Percentiles rank a stretch among this genome's conserved stretches.
phyloP scores from a whole-genome alignment of 2,797 vertebrate species.

The Chromobotia macracanthus region DNA sequence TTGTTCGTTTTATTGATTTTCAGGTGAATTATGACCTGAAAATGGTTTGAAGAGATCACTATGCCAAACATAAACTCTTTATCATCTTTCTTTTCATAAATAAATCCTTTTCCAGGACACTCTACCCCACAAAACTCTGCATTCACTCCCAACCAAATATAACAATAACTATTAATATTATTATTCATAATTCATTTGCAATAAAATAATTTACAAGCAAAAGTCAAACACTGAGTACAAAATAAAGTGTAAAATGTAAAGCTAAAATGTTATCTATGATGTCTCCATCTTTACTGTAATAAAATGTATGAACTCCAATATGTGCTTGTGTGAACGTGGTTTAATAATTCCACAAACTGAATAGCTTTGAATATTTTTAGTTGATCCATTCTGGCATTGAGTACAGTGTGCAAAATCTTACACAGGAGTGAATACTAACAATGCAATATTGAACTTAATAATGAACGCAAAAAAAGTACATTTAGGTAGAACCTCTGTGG shows the following conservation, averaged over 20 bases:
- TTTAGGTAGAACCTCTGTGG: not conserved
- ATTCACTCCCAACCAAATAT: conserved; percentile 20
- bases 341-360: too few relatives aligned
- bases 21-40: not conserved
- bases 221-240: conserved; percentile 27
- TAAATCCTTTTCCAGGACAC: not conserved
- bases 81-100: too few relatives aligned
- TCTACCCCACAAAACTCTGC: conserved; percentile 13
- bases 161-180: conserved; percentile 3
- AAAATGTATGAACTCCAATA: too few relatives aligned
- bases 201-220: conserved; percentile 11
- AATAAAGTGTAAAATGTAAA: conserved; percentile 8
- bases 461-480: not conserved
- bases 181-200: too few relatives aligned
- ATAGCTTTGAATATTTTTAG: not conserved
- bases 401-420: conserved; percentile 6
- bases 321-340: too few relatives aligned
- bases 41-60: too few relatives aligned
- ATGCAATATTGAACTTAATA: not conserved
- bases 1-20: not conserved
- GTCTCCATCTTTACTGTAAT: too few relatives aligned
- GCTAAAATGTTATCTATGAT: too few relatives aligned
- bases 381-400: not conserved
- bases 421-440: not conserved
- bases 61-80: conserved; percentile 21